Conservation (phyloP, 2,113 vertebrate genomes). For the Syngnathoides biaculeatus region DNA sequence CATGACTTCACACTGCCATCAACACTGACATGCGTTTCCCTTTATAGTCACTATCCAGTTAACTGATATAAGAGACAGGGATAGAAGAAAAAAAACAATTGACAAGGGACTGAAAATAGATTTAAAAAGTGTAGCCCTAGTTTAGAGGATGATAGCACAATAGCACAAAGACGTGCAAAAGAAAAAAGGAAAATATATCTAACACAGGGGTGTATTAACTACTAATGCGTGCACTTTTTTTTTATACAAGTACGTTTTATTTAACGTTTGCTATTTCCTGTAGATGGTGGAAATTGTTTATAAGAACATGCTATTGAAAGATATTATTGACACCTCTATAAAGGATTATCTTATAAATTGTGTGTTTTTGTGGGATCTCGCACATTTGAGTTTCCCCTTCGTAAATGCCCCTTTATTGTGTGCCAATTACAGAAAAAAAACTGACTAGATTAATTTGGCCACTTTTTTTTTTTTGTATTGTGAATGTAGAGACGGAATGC, state of each 20-base stretch:
- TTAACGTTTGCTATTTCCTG: background rate
- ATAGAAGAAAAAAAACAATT: background rate
- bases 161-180: constrained; percentile 32
- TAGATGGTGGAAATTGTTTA: background rate
- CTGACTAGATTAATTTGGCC: background rate
- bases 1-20: constrained; percentile 55
- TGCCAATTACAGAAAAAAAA: background rate
- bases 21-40: constrained; percentile 51
- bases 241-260: background rate
- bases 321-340: background rate
- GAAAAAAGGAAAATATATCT: constrained; percentile 14
- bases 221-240: background rate
- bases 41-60: constrained; percentile 31
- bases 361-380: too few relatives aligned
- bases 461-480: background rate
- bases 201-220: background rate
- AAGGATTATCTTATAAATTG: background rate
- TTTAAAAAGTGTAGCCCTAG: constrained; percentile 39
- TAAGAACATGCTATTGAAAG: background rate
- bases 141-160: constrained; percentile 19
- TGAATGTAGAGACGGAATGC: background rate
- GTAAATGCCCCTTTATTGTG: background rate
- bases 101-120: background rate
- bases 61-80: constrained; percentile 19
- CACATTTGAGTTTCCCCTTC: background rate